Conservation (phyloP, 2,113 vertebrate species). For the Cranoglanis bouderius region DNA sequence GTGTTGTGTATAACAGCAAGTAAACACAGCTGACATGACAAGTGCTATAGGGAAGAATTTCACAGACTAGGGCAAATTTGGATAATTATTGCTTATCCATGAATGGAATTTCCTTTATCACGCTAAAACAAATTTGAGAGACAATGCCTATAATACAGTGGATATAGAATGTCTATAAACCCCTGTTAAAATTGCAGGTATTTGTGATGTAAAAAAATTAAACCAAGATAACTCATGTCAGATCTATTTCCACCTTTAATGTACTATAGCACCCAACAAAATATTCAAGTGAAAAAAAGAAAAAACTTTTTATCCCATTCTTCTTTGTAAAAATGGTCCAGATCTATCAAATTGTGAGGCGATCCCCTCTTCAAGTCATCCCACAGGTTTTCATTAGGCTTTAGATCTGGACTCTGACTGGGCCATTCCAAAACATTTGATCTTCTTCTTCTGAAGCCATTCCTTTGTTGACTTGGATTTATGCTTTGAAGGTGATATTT, state of each 20-base stretch:
- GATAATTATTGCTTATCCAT: too few relatives aligned
- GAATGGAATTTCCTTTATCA: neutral
- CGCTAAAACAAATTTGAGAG: neutral
- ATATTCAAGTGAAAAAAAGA: neutral
- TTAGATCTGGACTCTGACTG: neutral
- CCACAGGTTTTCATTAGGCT: neutral
- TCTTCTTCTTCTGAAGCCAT: neutral
- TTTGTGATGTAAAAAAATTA: too few relatives aligned
- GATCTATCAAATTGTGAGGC: too few relatives aligned
- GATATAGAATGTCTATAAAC: neutral
- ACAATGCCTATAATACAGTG: neutral
- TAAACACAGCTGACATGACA: neutral
- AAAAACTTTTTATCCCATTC: neutral
- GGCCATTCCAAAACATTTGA: neutral
- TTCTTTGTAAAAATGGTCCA: too few relatives aligned
- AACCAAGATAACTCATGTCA: too few relatives aligned
- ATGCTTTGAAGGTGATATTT: neutral
- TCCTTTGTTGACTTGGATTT: neutral
- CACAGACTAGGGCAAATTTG: neutral
- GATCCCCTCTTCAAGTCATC: neutral
- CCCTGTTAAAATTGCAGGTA: neutral
- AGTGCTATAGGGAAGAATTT: neutral
- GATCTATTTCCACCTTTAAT: neutral
- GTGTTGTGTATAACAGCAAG: neutral
- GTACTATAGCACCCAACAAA: neutral